phyloP scores from a whole-genome alignment of 2,797 vertebrate species.

The Meriones psammophilus region DNA sequence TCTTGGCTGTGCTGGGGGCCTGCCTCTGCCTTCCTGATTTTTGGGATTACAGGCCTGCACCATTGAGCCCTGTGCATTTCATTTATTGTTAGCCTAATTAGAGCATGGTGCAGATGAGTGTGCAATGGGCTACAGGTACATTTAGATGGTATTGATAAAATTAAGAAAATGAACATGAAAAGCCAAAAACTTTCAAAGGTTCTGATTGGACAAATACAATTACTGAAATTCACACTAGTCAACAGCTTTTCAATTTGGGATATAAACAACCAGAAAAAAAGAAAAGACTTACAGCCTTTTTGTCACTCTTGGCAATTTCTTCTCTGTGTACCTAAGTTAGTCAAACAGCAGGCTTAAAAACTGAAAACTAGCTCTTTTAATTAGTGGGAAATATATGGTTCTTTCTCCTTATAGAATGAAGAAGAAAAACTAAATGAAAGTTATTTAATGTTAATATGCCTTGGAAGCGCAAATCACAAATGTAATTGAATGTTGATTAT shows the following conservation, averaged over 20 bases:
- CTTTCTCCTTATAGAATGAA: conserved; percentile 63
- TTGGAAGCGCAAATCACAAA: conserved; percentile 31
- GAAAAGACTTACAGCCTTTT: not conserved
- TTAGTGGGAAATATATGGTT: conserved; percentile 8
- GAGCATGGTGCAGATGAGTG: not conserved
- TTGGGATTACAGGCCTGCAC: too few relatives aligned
- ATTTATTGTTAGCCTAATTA: not conserved
- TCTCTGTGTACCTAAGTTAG: not conserved
- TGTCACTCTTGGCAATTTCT: conserved; percentile 57
- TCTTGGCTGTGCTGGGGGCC: too few relatives aligned
- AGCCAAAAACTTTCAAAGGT: not conserved
- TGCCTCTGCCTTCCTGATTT: too few relatives aligned
- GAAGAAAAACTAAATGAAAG: conserved; percentile 46
- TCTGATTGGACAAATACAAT: conserved; percentile 50
- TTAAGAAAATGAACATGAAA: conserved; percentile 51
- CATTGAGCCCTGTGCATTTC: not conserved
- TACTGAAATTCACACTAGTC: conserved; percentile 57
- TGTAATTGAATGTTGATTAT: not conserved
- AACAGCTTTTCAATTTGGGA: conserved; percentile 41
- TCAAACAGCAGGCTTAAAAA: not conserved
- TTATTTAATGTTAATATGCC: conserved; percentile 47
- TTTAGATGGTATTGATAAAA: conserved; percentile 7
- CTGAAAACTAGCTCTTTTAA: conserved; percentile 50
- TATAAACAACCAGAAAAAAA: conserved; percentile 16
- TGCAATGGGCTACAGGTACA: not conserved